Base-by-base conservation (phyloP, 2,113 vertebrate genomes). In the Montifringilla adamsi region DNA sequence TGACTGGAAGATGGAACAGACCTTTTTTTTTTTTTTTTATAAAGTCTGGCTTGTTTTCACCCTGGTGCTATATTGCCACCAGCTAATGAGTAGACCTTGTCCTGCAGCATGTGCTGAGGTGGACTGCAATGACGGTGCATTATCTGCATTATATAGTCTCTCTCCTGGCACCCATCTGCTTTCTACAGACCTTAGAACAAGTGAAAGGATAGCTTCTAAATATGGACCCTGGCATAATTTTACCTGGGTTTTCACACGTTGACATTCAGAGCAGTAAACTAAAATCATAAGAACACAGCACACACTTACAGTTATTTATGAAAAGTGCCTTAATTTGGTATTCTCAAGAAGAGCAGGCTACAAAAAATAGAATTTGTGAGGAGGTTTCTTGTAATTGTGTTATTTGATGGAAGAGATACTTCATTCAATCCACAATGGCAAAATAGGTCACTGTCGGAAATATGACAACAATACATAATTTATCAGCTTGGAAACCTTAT, bases 401-500 rank as follows among this genome's bases (percentile, higher is more conserved):
- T 84, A 27, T 75, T 90, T 96, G 95, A 63, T 70, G 35, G 72
- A 87, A 94, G 79, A 96, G 95, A 95, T 85, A 81, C n/a, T 66
- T 26, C n/a, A 84, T 91, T 97, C 31, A n/a, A 84, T 49, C 63
- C 88, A 87, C 56, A 89, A 87, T 15, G 37, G 88, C 80, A 89
- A 87, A 93, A 84, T 7, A 87, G 43, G 33, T 73, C 76, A 81
- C 52, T 33, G 90, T 94, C 76, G 43, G 94, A 97, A 97, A 92
- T 84, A 96, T 95, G 93, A 97, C 95, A 97, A 95, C 78, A 94
- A 95, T 96, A 94, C 30, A 87, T 95, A 92, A 94, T 97, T 96
- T 97, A 91, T 93, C 94, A 97, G 52, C 80, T 97, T 97, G 96
- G 97, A 97, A 97, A 97, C 90, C 82, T 97, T 97, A 98, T 96